Evolutionary conservation across 1,140 invertebrate genomes (phyloP).

Genomic region (Tenebrio molitor): DNA sequence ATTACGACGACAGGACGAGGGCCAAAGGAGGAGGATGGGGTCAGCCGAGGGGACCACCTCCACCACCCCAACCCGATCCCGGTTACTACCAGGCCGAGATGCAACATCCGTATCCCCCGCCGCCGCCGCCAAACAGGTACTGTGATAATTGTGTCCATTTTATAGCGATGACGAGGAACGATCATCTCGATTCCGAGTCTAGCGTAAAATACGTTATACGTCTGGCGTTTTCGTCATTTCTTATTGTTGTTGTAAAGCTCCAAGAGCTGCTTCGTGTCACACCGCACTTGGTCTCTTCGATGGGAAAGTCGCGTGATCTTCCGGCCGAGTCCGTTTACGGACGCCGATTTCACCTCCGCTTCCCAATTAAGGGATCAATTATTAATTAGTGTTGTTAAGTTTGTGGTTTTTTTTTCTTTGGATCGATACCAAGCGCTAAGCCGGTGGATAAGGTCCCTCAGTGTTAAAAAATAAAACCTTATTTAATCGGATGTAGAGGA

Average conservation of each 20-base stretch:
- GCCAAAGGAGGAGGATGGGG: slow-evolving; percentile 40
- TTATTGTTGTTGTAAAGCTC: too few species aligned
- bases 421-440: neutral
- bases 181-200: neutral
- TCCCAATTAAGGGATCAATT: neutral
- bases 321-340: too few species aligned
- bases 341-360: neutral
- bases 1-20: slow-evolving; percentile 46
- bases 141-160: slow-evolving; percentile 44
- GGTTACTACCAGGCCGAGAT: slow-evolving; percentile 43
- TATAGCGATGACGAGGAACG: slow-evolving; percentile 21
- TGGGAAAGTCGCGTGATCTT: neutral
- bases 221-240: too few species aligned
- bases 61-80: slow-evolving; percentile 30
- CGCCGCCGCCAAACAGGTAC: slow-evolving; percentile 56
- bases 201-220: neutral
- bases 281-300: too few species aligned
- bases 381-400: slow-evolving; percentile 21
- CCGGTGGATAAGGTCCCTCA: too few species aligned
- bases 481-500: too few species aligned
- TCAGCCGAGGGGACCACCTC: slow-evolving; percentile 7
- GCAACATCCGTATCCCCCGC: slow-evolving; percentile 33
- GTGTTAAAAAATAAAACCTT: neutral
- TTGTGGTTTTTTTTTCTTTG: too few species aligned
- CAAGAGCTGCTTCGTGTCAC: too few species aligned